These are phyloP conservation scores for Clupea harengus DNA, from an alignment of 2,113 vertebrate genomes.

Conservation along the genomic window DNA sequence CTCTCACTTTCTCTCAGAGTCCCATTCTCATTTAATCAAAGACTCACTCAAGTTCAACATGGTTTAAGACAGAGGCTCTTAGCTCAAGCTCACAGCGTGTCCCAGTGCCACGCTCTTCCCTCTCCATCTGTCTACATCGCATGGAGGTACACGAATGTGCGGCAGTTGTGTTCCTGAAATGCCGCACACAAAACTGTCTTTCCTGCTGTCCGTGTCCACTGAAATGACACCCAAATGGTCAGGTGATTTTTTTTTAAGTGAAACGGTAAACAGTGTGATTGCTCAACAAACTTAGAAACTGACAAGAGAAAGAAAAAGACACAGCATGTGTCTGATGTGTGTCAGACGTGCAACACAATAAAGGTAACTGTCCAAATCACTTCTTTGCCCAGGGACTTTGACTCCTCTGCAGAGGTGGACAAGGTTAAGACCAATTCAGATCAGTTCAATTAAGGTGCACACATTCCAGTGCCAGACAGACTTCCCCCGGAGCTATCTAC, in stretches of 20 bases:
- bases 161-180: constrained; percentile 7
- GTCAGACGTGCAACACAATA: neutral
- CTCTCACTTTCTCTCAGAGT: neutral
- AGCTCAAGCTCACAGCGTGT: neutral
- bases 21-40: constrained; percentile 6
- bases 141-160: constrained; percentile 16
- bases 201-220: neutral
- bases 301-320: neutral
- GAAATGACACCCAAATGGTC: neutral
- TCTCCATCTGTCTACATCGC: neutral
- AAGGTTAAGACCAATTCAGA: neutral
- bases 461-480: constrained; percentile 16
- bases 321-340: neutral
- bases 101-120: neutral
- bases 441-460: neutral
- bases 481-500: constrained; percentile 7
- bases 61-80: constrained; percentile 9
- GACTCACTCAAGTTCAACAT: neutral
- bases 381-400: neutral
- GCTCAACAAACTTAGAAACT: neutral
- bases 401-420: neutral
- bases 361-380: neutral
- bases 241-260: neutral
- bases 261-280: neutral
- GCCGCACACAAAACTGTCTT: neutral